Percentiles rank a stretch among this genome's conserved stretches.
These are phyloP conservation scores for Cremastinae sp. DNA, from an alignment of 2,888 invertebrate genomes.

Conservation along the genomic window DNA sequence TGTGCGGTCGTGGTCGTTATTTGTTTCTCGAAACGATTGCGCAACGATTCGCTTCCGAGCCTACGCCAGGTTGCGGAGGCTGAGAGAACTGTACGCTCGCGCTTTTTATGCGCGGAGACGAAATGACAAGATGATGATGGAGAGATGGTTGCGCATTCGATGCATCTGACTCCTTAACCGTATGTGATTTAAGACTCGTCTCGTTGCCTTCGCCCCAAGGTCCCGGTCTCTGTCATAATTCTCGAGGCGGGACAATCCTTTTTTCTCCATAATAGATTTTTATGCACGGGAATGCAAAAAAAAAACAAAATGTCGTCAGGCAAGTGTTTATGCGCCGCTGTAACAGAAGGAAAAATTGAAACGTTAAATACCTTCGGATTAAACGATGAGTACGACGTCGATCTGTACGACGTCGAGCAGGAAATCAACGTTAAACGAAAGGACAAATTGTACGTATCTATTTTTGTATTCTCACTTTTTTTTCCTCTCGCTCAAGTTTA, in stretches of 20 bases:
- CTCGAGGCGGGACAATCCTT: slow-evolving; percentile 14
- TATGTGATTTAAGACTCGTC: slow-evolving; percentile 41
- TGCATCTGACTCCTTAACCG: slow-evolving; percentile 28
- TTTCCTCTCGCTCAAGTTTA: too few relatives aligned
- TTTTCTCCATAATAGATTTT: slow-evolving; percentile 25
- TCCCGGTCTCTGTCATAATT: slow-evolving; percentile 27
- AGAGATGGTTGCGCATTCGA: slow-evolving; percentile 31
- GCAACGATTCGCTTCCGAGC: too few relatives aligned
- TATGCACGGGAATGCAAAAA: slow-evolving; percentile 16
- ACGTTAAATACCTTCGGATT: background rate
- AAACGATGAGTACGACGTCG: too few relatives aligned
- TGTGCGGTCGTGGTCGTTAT: too few relatives aligned
- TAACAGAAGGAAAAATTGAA: background rate
- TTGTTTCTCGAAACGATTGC: background rate
- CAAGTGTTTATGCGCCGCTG: background rate
- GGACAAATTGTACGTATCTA: background rate
- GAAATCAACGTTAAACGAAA: too few relatives aligned
- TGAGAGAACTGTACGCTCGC: background rate
- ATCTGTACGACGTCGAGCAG: too few relatives aligned
- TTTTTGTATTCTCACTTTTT: background rate
- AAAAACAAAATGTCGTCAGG: too few relatives aligned
- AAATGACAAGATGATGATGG: slow-evolving; percentile 15
- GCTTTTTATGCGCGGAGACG: background rate
- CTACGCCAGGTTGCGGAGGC: background rate
- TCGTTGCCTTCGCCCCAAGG: slow-evolving; percentile 52